A percentile compares a stretch with the other conserved stretches of the same genome.
Evolutionary conservation across 2,113 vertebrate genomes (phyloP).

Genomic region (Campylorhamphus procurvoides): DNA sequence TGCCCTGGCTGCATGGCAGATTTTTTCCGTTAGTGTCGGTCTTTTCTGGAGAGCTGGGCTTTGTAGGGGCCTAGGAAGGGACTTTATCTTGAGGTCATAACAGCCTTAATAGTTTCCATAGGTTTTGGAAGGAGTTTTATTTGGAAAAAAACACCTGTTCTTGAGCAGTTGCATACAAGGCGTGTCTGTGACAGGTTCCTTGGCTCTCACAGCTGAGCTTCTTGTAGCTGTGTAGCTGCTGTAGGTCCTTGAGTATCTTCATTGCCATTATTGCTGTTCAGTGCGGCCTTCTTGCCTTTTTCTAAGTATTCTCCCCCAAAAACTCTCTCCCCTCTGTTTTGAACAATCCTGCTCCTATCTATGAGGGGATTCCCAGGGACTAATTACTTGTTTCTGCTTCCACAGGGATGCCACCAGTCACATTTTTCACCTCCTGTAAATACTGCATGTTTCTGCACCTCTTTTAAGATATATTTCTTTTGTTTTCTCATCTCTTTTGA

Average conservation of each 20-base stretch:
- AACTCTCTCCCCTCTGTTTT: not conserved
- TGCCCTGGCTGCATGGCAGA: rapidly evolving
- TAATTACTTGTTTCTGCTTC: not conserved
- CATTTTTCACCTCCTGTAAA: not conserved
- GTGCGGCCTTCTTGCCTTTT: not conserved
- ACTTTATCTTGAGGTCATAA: not conserved
- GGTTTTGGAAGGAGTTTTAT: not conserved
- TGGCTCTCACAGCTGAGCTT: not conserved
- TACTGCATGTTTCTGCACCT: not conserved
- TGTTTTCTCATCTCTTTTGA: not conserved
- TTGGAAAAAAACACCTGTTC: not conserved
- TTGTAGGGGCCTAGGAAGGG: rapidly evolving
- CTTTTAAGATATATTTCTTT: not conserved
- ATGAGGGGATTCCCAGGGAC: not conserved
- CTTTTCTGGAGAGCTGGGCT: not conserved
- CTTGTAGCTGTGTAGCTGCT: not conserved
- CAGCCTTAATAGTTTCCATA: not conserved
- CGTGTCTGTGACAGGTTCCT: not conserved
- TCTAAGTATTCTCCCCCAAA: not conserved
- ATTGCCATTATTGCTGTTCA: not conserved
- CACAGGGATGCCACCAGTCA: not conserved
- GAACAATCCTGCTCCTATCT: not conserved
- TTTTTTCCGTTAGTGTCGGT: not conserved
- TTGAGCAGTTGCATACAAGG: not conserved
- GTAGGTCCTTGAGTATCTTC: not conserved